These are phyloP conservation scores for Mormyrus iriodes DNA, from an alignment of 2,113 vertebrate genomes.

Conservation along the genomic window DNA sequence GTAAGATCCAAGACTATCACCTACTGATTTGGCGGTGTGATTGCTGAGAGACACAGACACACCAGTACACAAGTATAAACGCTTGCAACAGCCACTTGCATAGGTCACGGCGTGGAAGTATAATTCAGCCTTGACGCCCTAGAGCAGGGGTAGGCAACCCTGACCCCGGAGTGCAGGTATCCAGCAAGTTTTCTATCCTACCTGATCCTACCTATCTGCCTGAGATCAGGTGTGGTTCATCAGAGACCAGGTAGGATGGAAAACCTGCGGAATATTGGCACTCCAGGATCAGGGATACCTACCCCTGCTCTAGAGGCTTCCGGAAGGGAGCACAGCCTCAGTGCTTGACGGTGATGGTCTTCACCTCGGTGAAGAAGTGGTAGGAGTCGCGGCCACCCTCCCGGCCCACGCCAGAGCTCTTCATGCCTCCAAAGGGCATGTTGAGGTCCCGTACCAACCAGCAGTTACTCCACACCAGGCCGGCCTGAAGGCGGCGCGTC, in stretches of 20 bases:
- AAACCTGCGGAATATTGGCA: neutral
- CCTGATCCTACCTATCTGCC: neutral
- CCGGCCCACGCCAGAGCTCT: constrained; percentile 84
- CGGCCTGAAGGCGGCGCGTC: constrained; percentile 73
- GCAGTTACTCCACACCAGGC: constrained; percentile 94
- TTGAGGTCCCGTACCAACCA: constrained; percentile 93
- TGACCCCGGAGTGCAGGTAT: neutral
- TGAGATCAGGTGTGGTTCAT: neutral
- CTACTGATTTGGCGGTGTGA: neutral
- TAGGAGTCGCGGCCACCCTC: constrained; percentile 90
- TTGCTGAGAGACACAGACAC: neutral
- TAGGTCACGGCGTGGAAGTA: neutral
- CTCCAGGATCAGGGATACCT: neutral
- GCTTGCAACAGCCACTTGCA: neutral
- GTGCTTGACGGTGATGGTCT: constrained; percentile 84
- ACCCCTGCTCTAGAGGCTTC: neutral
- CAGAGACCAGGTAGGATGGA: neutral
- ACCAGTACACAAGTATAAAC: neutral
- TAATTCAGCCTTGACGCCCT: neutral
- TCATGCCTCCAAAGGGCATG: constrained; percentile 94
- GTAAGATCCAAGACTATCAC: neutral
- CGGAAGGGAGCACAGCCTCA: constrained; percentile 43
- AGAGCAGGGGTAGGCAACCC: neutral
- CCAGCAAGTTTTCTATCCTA: neutral
- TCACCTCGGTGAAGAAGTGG: constrained; percentile 93